Evolutionary conservation across 1,140 invertebrate species (phyloP), one percentile per base, ranked within the genome.

Genomic region (Drosophila trapezifrons): DNA sequence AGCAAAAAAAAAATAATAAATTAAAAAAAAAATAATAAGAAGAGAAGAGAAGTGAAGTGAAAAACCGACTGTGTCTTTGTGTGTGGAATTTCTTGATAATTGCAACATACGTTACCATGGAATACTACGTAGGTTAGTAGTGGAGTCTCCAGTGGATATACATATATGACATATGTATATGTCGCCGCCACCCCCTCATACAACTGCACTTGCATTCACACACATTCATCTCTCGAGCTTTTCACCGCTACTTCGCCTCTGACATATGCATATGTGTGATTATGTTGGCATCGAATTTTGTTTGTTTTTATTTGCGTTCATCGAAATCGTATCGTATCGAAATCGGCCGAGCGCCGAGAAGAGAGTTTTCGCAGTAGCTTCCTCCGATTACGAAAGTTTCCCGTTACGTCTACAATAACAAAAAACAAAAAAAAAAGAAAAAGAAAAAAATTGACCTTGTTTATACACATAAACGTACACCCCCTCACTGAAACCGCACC

Each of bases 101-200:
- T 90, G 74, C 86, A 89, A 80, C 80, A 89, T 85, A 86, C 80
- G 86, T 90, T 80, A 89, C 81, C 80, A 90, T 90, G 85, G 85
- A 89, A 89, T 90, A 90, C 83, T 89, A 90, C 85, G 60, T 90
- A 81, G 85, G 85, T 90, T 90, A 78, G 85, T 90, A 89, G 75
- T 79, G 27, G 57, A 81, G 75, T 60, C 66, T 56, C 17, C 65
- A 65, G 56, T 70, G 9, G 45, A 59, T 60, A 59, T 74, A 42
- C 51, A 72, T 67, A 65, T 43, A 56, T 56, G 56, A 35, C 51
- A 54, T 54, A 54, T 54, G 51, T 54, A 37, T 37, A 54, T 54
- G 51, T 37, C 51, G 35, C 51, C 43, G 20, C 43, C 59, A 40
- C 65, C 38, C 7, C 29, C 65, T 27, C 45, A 40, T 18, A 22